These are phyloP conservation scores for Drosophila pruinosa DNA, from an alignment of 1,140 invertebrate genomes.

Conservation along the genomic window DNA sequence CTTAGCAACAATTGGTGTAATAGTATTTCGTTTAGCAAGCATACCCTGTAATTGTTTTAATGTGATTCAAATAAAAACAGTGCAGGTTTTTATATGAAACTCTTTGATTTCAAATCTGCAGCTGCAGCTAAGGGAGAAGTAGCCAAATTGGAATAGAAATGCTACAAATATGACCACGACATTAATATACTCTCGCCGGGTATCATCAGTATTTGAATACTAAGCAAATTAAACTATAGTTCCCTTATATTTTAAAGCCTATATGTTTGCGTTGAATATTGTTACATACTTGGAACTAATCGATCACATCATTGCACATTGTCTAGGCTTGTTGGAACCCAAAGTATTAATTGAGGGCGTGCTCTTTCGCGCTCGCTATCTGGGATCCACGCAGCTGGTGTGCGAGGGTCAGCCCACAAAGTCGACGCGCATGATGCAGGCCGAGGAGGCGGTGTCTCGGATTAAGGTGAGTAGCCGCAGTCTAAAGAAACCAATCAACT, in stretches of 20 bases:
- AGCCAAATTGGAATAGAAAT: too few species aligned
- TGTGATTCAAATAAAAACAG: too few species aligned
- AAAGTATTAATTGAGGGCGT: slow-evolving; percentile 99
- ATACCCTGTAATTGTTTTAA: background rate
- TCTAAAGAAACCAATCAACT: background rate
- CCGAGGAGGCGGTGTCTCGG: slow-evolving; percentile 99
- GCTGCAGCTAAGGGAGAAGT: too few species aligned
- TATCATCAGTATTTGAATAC: too few species aligned
- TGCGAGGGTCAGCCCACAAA: slow-evolving; percentile 99
- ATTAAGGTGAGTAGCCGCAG: slow-evolving; percentile 92
- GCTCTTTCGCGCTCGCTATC: slow-evolving; percentile 97
- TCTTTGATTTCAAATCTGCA: too few species aligned
- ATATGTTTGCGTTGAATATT: background rate
- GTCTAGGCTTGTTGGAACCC: slow-evolving; percentile 89
- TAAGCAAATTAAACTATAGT: slow-evolving; percentile 1
- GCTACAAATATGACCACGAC: too few species aligned
- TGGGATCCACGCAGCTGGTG: slow-evolving; percentile 98
- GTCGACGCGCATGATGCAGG: slow-evolving; percentile 99
- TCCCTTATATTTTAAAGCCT: background rate
- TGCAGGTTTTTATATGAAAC: too few species aligned
- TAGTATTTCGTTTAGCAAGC: background rate
- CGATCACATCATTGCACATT: slow-evolving; percentile 39
- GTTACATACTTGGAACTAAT: background rate
- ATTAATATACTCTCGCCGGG: too few species aligned
- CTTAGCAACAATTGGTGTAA: background rate